Evolutionary conservation across 2,888 invertebrate genomes (phyloP).

Genomic region (Pollenia angustigena): DNA sequence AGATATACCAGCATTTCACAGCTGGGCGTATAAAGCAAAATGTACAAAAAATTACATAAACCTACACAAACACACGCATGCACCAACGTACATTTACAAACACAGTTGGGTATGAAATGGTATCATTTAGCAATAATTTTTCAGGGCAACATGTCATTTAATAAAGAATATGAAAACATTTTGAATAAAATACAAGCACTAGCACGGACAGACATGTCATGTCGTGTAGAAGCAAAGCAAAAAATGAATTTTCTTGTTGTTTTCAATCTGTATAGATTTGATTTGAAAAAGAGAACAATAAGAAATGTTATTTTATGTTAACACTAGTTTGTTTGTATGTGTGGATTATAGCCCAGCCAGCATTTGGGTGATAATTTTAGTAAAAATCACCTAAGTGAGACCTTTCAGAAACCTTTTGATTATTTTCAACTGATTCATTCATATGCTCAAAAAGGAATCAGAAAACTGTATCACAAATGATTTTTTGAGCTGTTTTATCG

Average conservation of each 20-base stretch:
- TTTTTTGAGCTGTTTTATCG: no score
- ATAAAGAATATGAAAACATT: slow-evolving; percentile 47
- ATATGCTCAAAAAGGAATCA: no score
- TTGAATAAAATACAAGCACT: slow-evolving; percentile 28
- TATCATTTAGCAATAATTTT: slow-evolving; percentile 82
- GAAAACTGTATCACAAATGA: no score
- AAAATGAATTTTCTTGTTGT: not conserved
- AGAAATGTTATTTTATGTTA: not conserved
- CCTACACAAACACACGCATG: not conserved
- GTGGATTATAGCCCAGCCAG: no score
- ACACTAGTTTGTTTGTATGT: no score
- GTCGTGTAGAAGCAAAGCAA: slow-evolving; percentile 11
- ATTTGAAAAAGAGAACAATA: slow-evolving; percentile 31
- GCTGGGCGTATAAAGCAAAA: slow-evolving; percentile 28
- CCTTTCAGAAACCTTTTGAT: no score
- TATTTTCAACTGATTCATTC: no score
- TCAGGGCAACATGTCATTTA: slow-evolving; percentile 74
- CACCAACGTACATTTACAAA: not conserved
- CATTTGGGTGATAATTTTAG: no score
- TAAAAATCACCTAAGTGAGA: no score
- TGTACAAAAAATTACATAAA: not conserved
- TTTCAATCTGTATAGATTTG: slow-evolving; percentile 27
- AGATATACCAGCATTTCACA: slow-evolving; percentile 49
- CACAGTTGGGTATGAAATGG: slow-evolving; percentile 70
- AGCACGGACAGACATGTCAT: not conserved